Evolutionary conservation across 2,888 invertebrate species (phyloP), one percentile per base, ranked within the genome.

Genomic region (Ectropis crepuscularia): DNA sequence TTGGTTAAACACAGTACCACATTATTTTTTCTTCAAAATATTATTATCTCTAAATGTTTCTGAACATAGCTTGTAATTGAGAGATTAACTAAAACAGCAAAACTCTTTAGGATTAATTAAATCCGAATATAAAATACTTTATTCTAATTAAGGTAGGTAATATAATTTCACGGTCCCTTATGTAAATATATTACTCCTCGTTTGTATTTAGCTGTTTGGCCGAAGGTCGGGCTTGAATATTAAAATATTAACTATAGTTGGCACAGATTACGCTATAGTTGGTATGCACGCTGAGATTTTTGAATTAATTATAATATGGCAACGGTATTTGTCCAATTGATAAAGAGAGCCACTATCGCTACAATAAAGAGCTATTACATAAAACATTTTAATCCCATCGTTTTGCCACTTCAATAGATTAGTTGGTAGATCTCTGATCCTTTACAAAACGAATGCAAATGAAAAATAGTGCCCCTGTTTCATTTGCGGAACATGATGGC

Each of bases 181-280:
- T 55, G 54, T 55, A 50, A 57, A 57, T 51, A 50, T 61, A 57
- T 51, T 51, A 53, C 53, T 53, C 48, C 51, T 38, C n/a, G n/a
- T 51, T 62, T 62, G 51, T 53, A 62, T 62, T 47, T 16, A 28
- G 55, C 47, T 55, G 55, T 53, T 57, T 45, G 48, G 39, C n/a
- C 51, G 16, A 36, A 41, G 61, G 55, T 57, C 46, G 46, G 51
- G 36, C 37, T 28, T 51, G 62, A 57, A 62, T 47, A 57, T 42
- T 51, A 57, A 51, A 51, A 42, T 42, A 57, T 46, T 53, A 47
- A 51, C 51, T 50, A 41, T 54, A 16, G 41, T 50, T 6, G 46
- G n/a, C 57, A 38, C 37, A 62, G 62, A 48, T 37, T 53, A 62
- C 11, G 2, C 41, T 9, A 6, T 11, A 62, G 51, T 50, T 12